A percentile compares a stretch with the other conserved stretches of the same genome.
These are phyloP conservation scores for Vollenhovia emeryi DNA, from an alignment of 1,140 invertebrate species.

Conservation along the genomic window DNA sequence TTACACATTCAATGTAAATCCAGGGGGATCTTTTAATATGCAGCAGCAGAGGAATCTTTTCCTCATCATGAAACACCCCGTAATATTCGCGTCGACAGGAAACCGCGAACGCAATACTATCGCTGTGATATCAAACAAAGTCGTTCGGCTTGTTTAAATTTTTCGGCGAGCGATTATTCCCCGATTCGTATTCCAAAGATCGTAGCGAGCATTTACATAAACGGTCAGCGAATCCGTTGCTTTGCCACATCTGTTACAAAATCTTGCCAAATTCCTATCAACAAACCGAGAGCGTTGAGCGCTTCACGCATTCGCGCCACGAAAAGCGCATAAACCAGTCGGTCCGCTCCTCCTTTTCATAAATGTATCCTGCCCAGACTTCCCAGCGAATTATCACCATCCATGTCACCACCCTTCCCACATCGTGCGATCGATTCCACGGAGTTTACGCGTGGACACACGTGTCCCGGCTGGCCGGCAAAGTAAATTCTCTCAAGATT, in stretches of 20 bases:
- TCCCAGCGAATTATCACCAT: constrained; percentile 27
- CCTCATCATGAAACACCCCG: background rate
- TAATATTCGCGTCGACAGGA: constrained; percentile 13
- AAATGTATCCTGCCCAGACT: constrained; percentile 37
- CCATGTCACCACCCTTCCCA: background rate
- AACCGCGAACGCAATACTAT: background rate
- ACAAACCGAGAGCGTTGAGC: background rate
- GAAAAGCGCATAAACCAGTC: constrained; percentile 26
- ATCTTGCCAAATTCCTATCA: background rate
- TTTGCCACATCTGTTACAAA: background rate
- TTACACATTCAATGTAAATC: constrained; percentile 37
- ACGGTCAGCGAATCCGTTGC: background rate
- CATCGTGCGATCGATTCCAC: background rate
- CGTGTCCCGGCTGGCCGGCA: background rate
- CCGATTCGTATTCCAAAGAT: background rate
- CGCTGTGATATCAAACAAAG: background rate
- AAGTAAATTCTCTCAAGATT: background rate
- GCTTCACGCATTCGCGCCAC: constrained; percentile 19
- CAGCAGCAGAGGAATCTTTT: constrained; percentile 26
- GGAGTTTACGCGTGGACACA: background rate
- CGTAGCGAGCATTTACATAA: background rate
- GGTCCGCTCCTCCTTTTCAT: background rate
- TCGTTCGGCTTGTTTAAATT: background rate
- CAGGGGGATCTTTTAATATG: constrained; percentile 43
- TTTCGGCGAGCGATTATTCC: constrained; percentile 7